Conservation (phyloP, 2,888 invertebrate species). For the Mycalesis mineus region DNA sequence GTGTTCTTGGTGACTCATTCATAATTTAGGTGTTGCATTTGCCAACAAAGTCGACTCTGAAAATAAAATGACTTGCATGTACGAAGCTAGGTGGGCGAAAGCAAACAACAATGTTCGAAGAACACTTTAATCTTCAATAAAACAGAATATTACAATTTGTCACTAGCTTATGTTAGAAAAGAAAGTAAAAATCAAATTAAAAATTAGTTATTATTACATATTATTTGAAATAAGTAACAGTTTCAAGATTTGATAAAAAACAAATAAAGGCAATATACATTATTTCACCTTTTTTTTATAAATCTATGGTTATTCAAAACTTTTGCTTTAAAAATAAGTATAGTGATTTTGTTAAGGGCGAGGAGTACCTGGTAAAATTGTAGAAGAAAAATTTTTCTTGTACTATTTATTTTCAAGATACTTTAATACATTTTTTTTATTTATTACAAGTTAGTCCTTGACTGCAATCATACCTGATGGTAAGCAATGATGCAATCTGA, state of each 20-base stretch:
- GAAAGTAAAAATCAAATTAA: slow-evolving; percentile 53
- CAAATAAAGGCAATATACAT: slow-evolving; percentile 25
- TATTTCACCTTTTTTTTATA: slow-evolving; percentile 24
- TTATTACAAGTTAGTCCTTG: no score
- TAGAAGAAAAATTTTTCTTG: neutral
- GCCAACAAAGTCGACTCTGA: slow-evolving; percentile 62
- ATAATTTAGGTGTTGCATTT: slow-evolving; percentile 28
- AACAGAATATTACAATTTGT: slow-evolving; percentile 75
- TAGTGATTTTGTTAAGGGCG: slow-evolving; percentile 35
- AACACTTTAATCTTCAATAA: slow-evolving; percentile 74
- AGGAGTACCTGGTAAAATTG: neutral
- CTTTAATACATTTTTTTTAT: no score
- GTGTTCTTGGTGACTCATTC: slow-evolving; percentile 19
- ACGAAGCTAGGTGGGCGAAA: slow-evolving; percentile 41
- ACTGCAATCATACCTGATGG: no score
- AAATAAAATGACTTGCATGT: slow-evolving; percentile 62
- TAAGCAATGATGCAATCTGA: no score
- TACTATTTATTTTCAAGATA: no score
- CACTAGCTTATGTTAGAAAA: slow-evolving; percentile 68
- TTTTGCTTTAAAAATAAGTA: slow-evolving; percentile 34
- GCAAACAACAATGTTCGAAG: slow-evolving; percentile 61
- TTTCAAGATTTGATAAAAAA: slow-evolving; percentile 37
- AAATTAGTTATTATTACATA: slow-evolving; percentile 51
- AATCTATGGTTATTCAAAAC: slow-evolving; percentile 19
- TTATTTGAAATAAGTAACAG: slow-evolving; percentile 49